Evolutionary conservation across 2,888 invertebrate species (phyloP).

Genomic region (Eupithecia exiguata): DNA sequence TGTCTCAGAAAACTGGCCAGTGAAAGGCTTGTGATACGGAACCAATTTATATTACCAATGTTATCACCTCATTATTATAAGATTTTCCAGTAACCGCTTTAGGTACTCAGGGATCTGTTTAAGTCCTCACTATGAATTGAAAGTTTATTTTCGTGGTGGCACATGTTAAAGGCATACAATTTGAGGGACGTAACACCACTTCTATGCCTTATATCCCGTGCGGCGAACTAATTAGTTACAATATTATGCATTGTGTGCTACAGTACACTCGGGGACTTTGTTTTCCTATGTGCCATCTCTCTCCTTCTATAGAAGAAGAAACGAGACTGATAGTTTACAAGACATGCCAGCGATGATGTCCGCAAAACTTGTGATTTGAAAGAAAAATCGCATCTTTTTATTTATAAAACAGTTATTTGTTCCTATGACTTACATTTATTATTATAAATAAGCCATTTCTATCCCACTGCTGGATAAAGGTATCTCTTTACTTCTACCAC

Average conservation of each 20-base stretch:
- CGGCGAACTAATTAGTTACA: slow-evolving; percentile 39
- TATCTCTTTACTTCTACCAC: not conserved
- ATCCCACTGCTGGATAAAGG: not conserved
- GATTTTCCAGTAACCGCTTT: not conserved
- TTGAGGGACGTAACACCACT: not conserved
- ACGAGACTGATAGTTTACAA: not conserved
- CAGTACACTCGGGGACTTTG: slow-evolving; percentile 16
- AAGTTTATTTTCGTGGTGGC: not conserved
- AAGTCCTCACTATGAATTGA: not conserved
- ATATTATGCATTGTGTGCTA: slow-evolving; percentile 38
- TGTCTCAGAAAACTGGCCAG: no score
- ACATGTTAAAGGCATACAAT: not conserved
- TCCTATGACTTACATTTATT: not conserved
- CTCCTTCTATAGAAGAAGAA: not conserved
- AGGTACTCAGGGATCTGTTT: not conserved
- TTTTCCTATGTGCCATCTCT: slow-evolving; percentile 17
- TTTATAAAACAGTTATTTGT: not conserved
- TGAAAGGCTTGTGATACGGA: not conserved
- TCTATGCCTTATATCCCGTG: slow-evolving; percentile 12
- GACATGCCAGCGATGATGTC: not conserved
- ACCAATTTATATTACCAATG: not conserved
- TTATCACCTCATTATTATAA: not conserved
- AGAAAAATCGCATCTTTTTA: not conserved
- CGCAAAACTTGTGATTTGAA: not conserved
- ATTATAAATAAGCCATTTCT: not conserved